Evolutionary conservation across 1,140 invertebrate genomes (phyloP).

Genomic region (Lutraria rhynchaena): DNA sequence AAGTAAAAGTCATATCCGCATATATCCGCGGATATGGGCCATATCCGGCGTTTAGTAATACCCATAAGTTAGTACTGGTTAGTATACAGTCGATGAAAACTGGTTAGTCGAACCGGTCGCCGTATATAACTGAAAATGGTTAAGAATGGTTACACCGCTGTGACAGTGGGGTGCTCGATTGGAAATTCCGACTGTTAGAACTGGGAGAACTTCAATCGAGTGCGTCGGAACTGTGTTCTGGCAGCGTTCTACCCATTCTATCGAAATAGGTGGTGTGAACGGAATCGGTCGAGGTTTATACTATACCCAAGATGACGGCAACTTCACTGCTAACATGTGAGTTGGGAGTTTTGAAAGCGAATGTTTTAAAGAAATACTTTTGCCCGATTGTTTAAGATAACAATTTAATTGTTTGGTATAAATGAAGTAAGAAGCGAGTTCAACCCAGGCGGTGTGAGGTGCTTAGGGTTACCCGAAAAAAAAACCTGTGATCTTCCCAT

Average conservation of each 20-base stretch:
- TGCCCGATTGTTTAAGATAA: constrained; percentile 45
- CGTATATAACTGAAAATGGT: no score
- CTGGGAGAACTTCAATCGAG: constrained; percentile 42
- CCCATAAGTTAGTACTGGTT: no score
- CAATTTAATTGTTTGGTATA: constrained; percentile 38
- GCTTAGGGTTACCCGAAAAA: no score
- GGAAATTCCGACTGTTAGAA: constrained; percentile 49
- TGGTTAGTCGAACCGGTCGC: no score
- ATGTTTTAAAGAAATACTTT: constrained; percentile 47
- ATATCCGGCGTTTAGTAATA: no score
- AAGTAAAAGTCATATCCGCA: no score
- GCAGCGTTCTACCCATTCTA: constrained; percentile 41
- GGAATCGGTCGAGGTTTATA: constrained; percentile 43
- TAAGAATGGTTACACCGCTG: no score
- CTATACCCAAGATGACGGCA: constrained; percentile 42
- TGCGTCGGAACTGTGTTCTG: constrained; percentile 46
- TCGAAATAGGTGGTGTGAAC: constrained; percentile 45
- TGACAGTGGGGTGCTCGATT: constrained; percentile 38
- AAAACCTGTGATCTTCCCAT: no score
- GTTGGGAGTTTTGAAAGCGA: constrained; percentile 42
- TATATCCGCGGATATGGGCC: no score
- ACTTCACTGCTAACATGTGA: constrained; percentile 41
- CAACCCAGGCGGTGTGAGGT: no score
- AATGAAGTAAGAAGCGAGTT: no score
- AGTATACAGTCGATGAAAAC: no score